Conservation (phyloP, 2,113 vertebrate genomes). For the Paraplagusia blochii region DNA sequence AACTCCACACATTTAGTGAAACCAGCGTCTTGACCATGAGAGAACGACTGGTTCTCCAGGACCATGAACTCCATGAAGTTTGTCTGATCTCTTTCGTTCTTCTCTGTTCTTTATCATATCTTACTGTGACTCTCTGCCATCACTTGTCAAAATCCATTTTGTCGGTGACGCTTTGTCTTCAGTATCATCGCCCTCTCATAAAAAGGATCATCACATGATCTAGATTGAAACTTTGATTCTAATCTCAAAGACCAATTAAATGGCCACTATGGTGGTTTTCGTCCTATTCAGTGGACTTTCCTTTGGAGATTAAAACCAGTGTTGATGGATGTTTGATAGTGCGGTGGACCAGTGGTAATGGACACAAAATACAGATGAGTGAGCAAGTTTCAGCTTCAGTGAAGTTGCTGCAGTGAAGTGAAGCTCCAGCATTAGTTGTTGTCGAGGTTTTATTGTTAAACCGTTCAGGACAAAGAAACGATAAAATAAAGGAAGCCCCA, state of each 20-base stretch:
- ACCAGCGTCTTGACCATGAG: too few relatives aligned
- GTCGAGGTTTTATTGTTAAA: too few relatives aligned
- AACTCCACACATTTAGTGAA: too few relatives aligned
- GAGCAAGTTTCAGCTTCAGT: neutral
- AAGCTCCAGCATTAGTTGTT: too few relatives aligned
- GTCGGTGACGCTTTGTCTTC: neutral
- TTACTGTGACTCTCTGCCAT: too few relatives aligned
- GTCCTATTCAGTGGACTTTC: neutral
- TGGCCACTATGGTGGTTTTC: neutral
- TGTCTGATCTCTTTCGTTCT: too few relatives aligned
- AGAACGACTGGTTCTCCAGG: too few relatives aligned
- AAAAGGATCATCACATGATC: neutral
- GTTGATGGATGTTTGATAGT: neutral
- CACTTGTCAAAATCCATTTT: neutral
- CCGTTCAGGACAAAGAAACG: too few relatives aligned
- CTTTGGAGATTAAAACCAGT: neutral
- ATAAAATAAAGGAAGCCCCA: too few relatives aligned
- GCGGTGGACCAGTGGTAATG: neutral
- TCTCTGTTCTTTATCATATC: too few relatives aligned
- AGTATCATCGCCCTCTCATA: neutral
- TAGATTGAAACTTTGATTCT: neutral
- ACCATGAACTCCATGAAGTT: too few relatives aligned
- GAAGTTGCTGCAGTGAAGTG: too few relatives aligned
- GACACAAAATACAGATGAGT: neutral
- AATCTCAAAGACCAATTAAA: constrained; percentile 2